Conservation (phyloP, 2,888 invertebrate species). For the Trypoxylon attenuatum region DNA sequence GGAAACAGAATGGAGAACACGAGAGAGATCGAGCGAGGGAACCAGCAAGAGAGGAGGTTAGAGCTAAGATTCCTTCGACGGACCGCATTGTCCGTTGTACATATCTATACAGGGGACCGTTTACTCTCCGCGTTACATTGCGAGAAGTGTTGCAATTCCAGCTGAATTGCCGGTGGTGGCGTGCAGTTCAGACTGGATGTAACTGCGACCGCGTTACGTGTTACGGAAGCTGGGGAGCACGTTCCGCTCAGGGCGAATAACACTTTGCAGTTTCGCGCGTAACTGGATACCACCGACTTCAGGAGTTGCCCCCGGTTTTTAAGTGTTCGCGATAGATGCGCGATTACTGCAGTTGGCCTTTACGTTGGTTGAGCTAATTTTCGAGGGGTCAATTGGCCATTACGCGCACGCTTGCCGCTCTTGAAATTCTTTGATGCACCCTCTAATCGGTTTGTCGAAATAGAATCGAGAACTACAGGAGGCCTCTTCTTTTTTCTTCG, state of each 20-base stretch:
- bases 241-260: conserved; percentile 7
- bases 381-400: background rate
- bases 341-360: background rate
- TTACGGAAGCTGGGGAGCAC: background rate
- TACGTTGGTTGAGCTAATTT: background rate
- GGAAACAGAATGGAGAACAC: no score
- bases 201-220: conserved; percentile 5
- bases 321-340: background rate
- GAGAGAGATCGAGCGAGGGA: no score
- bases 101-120: background rate
- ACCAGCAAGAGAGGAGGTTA: no score
- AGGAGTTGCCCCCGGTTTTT: background rate
- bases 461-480: no score
- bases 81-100: background rate
- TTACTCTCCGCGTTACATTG: background rate
- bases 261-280: background rate
- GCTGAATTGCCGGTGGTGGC: conserved; percentile 3
- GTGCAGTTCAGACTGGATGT: background rate
- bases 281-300: background rate
- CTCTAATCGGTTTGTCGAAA: no score
- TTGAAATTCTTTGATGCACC: no score
- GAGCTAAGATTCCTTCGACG: background rate
- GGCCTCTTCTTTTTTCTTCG: no score
- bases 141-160: background rate
- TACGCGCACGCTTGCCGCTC: no score